Evolutionary conservation across 2,888 invertebrate species (phyloP).

Genomic region (Xanthia icteritia): DNA sequence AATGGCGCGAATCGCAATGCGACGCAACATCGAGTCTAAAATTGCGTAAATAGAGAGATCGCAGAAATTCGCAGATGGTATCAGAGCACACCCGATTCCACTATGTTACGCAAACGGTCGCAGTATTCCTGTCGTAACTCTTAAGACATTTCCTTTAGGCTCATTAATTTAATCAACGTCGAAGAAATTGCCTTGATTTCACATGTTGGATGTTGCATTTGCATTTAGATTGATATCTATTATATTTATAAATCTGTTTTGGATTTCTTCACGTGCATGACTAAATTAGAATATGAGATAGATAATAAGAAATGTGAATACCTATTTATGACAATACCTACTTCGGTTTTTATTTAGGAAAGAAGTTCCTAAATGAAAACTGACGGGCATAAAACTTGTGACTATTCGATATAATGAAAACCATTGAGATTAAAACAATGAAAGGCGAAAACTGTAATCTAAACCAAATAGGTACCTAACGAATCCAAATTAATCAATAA

Average conservation of each 20-base stretch:
- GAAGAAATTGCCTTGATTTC: slow-evolving; percentile 40
- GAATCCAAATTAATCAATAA: neutral
- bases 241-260: neutral
- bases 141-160: slow-evolving; percentile 38
- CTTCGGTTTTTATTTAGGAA: no score
- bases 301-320: neutral
- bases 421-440: neutral
- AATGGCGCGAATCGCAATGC: slow-evolving; percentile 40
- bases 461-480: neutral
- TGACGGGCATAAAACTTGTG: no score
- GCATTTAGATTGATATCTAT: neutral
- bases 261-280: neutral
- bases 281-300: slow-evolving; percentile 5
- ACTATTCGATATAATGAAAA: no score
- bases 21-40: slow-evolving; percentile 55
- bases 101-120: slow-evolving; percentile 48
- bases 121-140: slow-evolving; percentile 46
- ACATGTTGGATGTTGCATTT: neutral
- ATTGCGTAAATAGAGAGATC: slow-evolving; percentile 57
- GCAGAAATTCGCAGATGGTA: slow-evolving; percentile 52
- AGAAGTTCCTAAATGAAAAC: no score
- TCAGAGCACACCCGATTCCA: slow-evolving; percentile 43
- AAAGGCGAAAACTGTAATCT: neutral
- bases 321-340: neutral
- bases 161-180: slow-evolving; percentile 41